phyloP scores from a whole-genome alignment of 1,140 invertebrate genomes.

The Nasonia vitripennis region DNA sequence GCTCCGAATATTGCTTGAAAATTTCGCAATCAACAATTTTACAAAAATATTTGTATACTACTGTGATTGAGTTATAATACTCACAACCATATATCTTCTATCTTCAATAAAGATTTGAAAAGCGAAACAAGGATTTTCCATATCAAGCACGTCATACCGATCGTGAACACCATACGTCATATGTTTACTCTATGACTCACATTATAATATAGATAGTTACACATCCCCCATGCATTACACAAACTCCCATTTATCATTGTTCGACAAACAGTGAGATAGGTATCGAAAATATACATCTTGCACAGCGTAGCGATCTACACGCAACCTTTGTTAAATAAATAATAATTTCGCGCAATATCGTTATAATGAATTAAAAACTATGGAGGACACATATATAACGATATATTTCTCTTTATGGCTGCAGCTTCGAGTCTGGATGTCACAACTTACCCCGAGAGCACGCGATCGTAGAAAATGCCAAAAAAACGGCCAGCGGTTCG shows the following conservation, averaged over 20 bases:
- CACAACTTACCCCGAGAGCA: conserved; percentile 70
- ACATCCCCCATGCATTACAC: neutral
- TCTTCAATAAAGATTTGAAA: neutral
- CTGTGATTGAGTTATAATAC: neutral
- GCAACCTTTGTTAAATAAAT: neutral
- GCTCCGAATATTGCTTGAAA: too few species aligned
- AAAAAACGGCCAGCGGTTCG: conserved; percentile 74
- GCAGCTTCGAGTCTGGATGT: conserved; percentile 73
- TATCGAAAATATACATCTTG: neutral
- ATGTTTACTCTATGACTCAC: neutral
- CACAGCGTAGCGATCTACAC: neutral
- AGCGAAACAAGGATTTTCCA: neutral
- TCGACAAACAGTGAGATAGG: neutral
- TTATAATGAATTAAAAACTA: conserved; percentile 9
- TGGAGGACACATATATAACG: conserved; percentile 37
- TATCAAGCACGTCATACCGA: neutral
- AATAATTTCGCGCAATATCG: neutral
- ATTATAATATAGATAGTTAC: neutral
- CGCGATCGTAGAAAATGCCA: conserved; percentile 73
- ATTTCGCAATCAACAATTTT: too few species aligned
- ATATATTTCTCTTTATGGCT: conserved; percentile 66
- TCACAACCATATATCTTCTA: neutral
- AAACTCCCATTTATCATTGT: neutral
- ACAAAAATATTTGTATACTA: neutral
- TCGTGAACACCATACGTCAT: neutral